Evolutionary conservation across 2,797 vertebrate species (phyloP), one percentile per base, ranked within the genome.

Genomic region (Siniperca scherzeri): DNA sequence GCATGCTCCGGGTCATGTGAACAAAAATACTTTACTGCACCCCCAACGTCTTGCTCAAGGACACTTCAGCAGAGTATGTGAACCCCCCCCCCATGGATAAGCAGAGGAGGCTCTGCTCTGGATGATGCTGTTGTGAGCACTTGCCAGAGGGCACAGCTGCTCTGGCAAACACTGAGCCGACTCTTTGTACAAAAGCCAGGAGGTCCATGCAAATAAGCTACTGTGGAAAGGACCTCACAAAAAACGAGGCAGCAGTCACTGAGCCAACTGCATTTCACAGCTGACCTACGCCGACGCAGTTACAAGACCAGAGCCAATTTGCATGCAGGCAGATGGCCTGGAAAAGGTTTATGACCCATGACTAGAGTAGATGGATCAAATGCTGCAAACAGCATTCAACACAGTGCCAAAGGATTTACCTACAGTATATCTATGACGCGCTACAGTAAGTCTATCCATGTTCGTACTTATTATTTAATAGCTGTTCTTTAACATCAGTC

Each of bases 111-210:
- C 62, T 81, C 78, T 82, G 77, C 83, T 87, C 80, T 75, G 82
- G 81, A 87, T 89, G 87, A 85, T 11, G 42, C 48, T 65, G 82
- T 33, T 70, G 70, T 33, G 65, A 66, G 82, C 42, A 19, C 62
- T 74, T 75, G 86, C 83, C 84, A 56, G 69, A 78, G 74, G 89
- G 73, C 80, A 84, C 92, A 94, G 94, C 93, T 93, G 93, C 91
- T 84, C 75, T 91, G 89, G 91, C 89, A 93, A 91, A 92, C 84
- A 87, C 74, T 89, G 64, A 91, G 80, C 66, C 0, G 40, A 70
- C 48, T 89, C 88, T 91, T 92, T 93, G 84, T 91, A 80, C 55
- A 76, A 85, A 87, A 87, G 80, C 80, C 89, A 90, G 76, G 70
- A 84, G 72, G 60, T 87, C 57, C 86, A 89, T 93, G 88, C 84